Conservation (phyloP, 2,113 vertebrate genomes). For the Alligator mississippiensis region DNA sequence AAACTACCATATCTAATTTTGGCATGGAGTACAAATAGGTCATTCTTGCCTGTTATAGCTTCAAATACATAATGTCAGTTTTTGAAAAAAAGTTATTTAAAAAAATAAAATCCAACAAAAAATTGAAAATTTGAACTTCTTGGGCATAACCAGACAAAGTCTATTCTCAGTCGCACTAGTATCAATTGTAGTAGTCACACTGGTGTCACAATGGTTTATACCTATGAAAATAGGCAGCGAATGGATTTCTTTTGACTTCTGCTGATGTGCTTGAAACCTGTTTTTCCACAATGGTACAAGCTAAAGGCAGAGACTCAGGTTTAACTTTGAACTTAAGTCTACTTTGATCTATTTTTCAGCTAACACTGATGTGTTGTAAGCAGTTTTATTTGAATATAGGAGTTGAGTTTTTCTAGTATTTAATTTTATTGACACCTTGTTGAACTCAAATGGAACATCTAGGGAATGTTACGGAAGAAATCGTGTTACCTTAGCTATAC, state of each 20-base stretch:
- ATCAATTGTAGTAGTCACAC: fast-evolving
- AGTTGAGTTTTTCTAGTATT: not conserved
- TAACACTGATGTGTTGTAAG: fast-evolving
- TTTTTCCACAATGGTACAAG: fast-evolving
- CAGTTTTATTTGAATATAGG: not conserved
- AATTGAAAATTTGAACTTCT: not conserved
- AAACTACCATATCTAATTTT: not conserved
- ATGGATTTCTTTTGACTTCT: not conserved
- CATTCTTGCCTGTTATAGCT: not conserved
- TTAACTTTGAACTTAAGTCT: not conserved
- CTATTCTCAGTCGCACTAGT: fast-evolving
- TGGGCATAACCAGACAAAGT: fast-evolving
- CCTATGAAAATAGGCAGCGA: not conserved
- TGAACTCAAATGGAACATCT: not conserved
- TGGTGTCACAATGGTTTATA: fast-evolving
- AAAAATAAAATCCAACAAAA: not conserved
- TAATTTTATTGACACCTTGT: not conserved
- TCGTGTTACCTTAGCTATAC: not conserved
- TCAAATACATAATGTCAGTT: not conserved
- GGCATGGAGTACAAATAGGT: not conserved
- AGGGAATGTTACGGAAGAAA: not conserved
- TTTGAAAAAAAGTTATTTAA: not conserved
- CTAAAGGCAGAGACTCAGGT: fast-evolving
- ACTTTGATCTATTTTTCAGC: not conserved
- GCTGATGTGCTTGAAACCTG: not conserved